Conservation (phyloP, 2,113 vertebrate species). For the Phylloscopus trochiloides region DNA sequence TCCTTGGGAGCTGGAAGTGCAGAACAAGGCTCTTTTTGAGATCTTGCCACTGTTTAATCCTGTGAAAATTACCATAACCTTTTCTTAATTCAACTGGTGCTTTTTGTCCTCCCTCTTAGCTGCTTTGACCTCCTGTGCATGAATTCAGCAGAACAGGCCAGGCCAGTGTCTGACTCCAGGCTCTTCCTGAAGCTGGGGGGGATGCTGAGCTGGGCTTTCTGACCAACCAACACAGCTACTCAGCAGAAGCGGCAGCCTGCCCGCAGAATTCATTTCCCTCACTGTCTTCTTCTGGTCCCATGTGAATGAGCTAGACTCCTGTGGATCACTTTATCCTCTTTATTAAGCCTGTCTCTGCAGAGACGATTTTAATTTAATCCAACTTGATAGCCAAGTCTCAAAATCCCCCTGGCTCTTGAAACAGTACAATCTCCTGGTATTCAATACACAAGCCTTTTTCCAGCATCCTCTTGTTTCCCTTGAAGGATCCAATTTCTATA, state of each 20-base stretch:
- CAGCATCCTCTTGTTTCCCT: background rate
- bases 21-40: background rate
- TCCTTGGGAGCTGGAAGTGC: background rate
- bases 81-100: background rate
- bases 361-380: conserved; percentile 41
- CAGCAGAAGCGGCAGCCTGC: background rate
- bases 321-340: background rate
- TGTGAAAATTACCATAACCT: background rate
- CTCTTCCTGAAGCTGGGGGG: background rate
- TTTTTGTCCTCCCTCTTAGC: background rate
- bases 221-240: background rate
- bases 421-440: background rate
- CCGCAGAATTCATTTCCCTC: background rate
- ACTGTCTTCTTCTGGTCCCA: background rate
- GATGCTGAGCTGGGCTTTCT: background rate
- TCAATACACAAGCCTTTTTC: background rate
- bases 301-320: background rate
- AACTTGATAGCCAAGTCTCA: background rate
- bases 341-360: conserved; percentile 32
- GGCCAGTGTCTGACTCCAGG: background rate
- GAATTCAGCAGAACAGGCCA: background rate
- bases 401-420: background rate
- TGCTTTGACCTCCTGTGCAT: background rate
- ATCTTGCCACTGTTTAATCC: background rate
- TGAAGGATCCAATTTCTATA: conserved; percentile 1